Conservation (phyloP, 2,797 vertebrate species). For the Hyperoplus immaculatus region DNA sequence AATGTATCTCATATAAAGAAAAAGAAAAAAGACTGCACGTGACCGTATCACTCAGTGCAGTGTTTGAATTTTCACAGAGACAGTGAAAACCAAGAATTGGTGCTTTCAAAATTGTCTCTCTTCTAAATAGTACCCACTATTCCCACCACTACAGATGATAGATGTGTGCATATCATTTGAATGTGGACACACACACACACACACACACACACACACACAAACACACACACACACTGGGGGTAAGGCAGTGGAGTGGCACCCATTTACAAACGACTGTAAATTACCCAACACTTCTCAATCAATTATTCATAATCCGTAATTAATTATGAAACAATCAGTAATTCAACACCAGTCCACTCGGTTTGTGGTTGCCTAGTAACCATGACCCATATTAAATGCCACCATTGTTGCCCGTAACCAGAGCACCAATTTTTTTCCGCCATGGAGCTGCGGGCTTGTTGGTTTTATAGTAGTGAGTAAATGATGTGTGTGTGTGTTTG, state of each 20-base stretch:
- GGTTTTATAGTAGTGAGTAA: conserved; percentile 76
- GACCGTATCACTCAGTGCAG: neutral
- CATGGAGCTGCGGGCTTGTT: conserved; percentile 61
- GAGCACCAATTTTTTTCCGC: conserved; percentile 68
- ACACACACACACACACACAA: conserved; percentile 22
- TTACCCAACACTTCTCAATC: conserved; percentile 82
- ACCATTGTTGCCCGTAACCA: conserved; percentile 82
- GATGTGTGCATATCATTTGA: conserved; percentile 49
- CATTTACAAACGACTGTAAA: conserved; percentile 85
- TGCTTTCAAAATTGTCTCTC: neutral
- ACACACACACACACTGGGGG: conserved; percentile 25
- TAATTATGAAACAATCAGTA: conserved; percentile 88
- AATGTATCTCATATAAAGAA: conserved; percentile 13
- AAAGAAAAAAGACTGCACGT: conserved; percentile 13
- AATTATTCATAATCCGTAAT: conserved; percentile 86
- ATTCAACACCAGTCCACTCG: conserved; percentile 83
- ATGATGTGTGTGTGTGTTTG: conserved; percentile 56
- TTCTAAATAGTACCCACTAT: conserved; percentile 8
- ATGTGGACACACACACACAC: conserved; percentile 26
- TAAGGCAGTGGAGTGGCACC: conserved; percentile 68
- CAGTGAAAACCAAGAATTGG: no score
- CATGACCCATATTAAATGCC: conserved; percentile 85
- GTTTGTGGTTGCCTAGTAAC: conserved; percentile 86
- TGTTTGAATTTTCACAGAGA: conserved; percentile 11
- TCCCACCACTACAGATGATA: conserved; percentile 30